phyloP scores from a whole-genome alignment of 2,888 invertebrate species.

The Lapara coniferarum region DNA sequence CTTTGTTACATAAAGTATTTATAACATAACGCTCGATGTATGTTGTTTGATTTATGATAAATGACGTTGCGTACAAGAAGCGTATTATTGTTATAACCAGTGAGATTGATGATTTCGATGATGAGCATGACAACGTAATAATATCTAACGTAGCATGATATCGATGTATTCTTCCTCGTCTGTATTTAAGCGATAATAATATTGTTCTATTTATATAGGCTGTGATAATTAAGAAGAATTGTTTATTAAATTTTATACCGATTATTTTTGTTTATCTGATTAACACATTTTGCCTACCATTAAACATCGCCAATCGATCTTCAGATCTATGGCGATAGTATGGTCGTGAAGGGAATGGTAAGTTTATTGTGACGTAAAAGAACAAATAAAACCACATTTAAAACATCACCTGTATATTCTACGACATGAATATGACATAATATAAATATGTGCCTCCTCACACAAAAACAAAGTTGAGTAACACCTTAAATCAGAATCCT shows the following conservation, averaged over 20 bases:
- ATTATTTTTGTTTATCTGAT: slow-evolving; percentile 30
- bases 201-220: slow-evolving; percentile 58
- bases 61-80: slow-evolving; percentile 23
- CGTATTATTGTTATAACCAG: slow-evolving; percentile 22
- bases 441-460: no score
- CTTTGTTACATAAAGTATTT: slow-evolving; percentile 42
- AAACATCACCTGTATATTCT: no score
- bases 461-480: no score
- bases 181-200: slow-evolving; percentile 36
- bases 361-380: no score
- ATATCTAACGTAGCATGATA: slow-evolving; percentile 15
- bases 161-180: slow-evolving; percentile 25
- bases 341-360: no score
- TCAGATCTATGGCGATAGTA: no score
- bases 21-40: slow-evolving; percentile 33
- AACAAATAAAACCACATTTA: no score
- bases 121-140: background rate
- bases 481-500: no score
- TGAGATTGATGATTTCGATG: slow-evolving; percentile 27
- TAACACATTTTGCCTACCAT: background rate
- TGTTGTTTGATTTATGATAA: slow-evolving; percentile 28
- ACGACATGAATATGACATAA: no score
- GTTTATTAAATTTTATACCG: slow-evolving; percentile 37
- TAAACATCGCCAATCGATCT: no score
- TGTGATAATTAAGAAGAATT: slow-evolving; percentile 59